These are phyloP conservation scores for Phocides pigmalion DNA, from an alignment of 1,140 invertebrate genomes.

Conservation along the genomic window DNA sequence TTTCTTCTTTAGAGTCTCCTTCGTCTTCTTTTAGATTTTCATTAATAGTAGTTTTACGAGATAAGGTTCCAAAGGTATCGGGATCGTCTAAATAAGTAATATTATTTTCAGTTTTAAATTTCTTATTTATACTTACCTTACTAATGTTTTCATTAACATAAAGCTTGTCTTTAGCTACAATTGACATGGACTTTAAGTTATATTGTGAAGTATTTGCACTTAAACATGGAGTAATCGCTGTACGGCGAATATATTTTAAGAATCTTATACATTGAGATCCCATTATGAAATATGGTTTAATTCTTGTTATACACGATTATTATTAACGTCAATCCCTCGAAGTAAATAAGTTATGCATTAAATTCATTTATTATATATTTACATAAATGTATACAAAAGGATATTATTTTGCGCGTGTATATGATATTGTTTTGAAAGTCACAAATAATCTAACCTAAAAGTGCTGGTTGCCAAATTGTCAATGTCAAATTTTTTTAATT, in stretches of 20 bases:
- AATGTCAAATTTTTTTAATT: too few species aligned
- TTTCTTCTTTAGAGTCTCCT: constrained; percentile 84
- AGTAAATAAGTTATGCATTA: background rate
- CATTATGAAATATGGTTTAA: constrained; percentile 42
- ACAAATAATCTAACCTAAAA: too few species aligned
- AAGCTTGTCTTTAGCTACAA: background rate
- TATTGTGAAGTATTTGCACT: constrained; percentile 12
- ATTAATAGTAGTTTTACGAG: constrained; percentile 37
- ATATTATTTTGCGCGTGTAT: too few species aligned
- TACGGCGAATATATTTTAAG: constrained; percentile 39
- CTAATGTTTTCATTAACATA: constrained; percentile 44
- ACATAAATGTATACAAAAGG: too few species aligned
- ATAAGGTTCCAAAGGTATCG: constrained; percentile 81
- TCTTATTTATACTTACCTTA: constrained; percentile 34
- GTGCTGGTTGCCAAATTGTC: too few species aligned
- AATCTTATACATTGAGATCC: constrained; percentile 51
- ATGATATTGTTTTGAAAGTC: too few species aligned
- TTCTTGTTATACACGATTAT: background rate
- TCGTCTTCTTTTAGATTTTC: constrained; percentile 66
- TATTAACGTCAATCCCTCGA: too few species aligned
- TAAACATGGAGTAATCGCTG: background rate
- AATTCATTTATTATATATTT: too few species aligned
- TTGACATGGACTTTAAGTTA: constrained; percentile 12
- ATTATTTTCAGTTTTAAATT: constrained; percentile 61
- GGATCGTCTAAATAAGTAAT: constrained; percentile 75